phyloP scores from a whole-genome alignment of 2,797 vertebrate species.

The Artibeus lituratus region DNA sequence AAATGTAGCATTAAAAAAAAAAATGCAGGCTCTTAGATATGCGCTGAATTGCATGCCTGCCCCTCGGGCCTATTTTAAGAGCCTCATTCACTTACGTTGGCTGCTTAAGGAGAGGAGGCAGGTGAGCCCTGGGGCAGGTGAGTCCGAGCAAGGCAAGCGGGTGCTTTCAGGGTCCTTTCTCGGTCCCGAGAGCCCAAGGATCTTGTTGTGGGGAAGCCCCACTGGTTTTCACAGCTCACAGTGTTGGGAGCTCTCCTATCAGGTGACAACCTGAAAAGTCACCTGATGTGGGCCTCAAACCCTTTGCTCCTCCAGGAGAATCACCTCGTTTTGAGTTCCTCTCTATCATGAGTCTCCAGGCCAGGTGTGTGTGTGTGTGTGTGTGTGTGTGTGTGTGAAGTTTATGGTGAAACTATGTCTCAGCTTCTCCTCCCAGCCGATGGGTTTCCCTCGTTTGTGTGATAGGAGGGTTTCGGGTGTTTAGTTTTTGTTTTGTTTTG shows the following conservation, averaged over 20 bases:
- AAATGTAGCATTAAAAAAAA: not conserved
- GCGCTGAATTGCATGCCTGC: not conserved
- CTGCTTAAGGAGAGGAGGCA: not conserved
- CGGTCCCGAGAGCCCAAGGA: no score
- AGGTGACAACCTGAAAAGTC: not conserved
- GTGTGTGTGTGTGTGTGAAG: no score
- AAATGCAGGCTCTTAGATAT: not conserved
- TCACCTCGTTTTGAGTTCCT: not conserved
- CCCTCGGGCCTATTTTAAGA: not conserved
- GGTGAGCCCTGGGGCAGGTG: not conserved
- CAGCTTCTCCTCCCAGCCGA: not conserved
- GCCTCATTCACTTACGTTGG: not conserved
- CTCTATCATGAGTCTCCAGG: no score
- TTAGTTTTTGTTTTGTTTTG: no score
- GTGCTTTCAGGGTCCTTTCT: not conserved
- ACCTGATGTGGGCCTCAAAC: not conserved
- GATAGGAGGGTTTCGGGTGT: not conserved
- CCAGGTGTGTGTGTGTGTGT: no score
- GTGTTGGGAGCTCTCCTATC: not conserved
- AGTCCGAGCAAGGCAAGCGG: fast-evolving
- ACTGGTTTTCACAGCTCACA: not conserved
- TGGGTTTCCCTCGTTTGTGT: not conserved
- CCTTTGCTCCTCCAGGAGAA: not conserved
- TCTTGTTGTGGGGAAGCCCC: not conserved
- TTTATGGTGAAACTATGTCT: not conserved